Base-by-base conservation (phyloP, 2,888 invertebrate genomes). In the Nomada hirtipes region DNA sequence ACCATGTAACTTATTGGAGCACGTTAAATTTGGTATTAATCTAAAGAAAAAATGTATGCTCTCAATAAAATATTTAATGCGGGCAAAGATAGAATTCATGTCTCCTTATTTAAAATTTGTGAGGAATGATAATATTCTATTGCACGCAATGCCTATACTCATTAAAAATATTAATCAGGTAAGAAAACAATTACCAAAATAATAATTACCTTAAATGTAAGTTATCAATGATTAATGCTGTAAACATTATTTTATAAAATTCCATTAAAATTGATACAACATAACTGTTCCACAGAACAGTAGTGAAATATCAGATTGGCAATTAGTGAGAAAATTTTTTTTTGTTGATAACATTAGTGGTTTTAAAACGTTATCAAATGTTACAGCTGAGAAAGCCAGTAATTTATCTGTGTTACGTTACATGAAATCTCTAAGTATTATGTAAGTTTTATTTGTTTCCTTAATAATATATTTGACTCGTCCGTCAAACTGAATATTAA, bases 241-340 rank as follows among this genome's bases (percentile, higher is more conserved):
- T 1, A 18, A 10, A 26, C 42, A 26, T 36, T 59, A 52, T 26
- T 61, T 50, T 52, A 60, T 13, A 61, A 44, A 67, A 44, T 36
- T 42, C 4, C 23, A 18, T 4, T n/a, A 69, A 36, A 36, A 55
- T 64, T 10, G n/a, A 67, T 53, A 53, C n/a, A 29, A 65, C n/a
- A 50, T 64, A 9, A 57, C 2, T 44, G 13, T 59, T 64, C 60
- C 50, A 0, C 50, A 88, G 88, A 61, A 81, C 57, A 63, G 60
- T 36, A 57, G 75, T 23, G 85, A 93, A 80, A 91, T 93, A 60
- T 94, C 94, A 50, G 95, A 95, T 61, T 97, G 96, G 96, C 95
- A 96, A 88, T 91, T 97, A 50, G 95, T 96, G 0, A 94, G 96
- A 83, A 94, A 97, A 79, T 96, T 97, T 91, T 97, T 96, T 92